These are phyloP conservation scores for Chiloscyllium plagiosum DNA, from an alignment of 2,113 vertebrate species.

Conservation along the genomic window DNA sequence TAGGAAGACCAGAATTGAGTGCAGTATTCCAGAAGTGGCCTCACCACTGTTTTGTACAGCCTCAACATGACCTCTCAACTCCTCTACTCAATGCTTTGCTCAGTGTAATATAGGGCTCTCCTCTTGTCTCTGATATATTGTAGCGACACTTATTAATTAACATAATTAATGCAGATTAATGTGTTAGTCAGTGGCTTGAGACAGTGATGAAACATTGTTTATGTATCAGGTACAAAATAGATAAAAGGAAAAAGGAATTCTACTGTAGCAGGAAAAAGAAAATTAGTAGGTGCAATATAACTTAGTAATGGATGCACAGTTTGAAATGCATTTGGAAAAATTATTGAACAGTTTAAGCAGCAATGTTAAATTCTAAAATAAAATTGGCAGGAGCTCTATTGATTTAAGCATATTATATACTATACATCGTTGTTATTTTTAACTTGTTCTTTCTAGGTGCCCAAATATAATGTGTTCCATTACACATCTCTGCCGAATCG, in stretches of 20 bases:
- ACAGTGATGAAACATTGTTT: background rate
- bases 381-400: slow-evolving; percentile 2
- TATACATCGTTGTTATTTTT: background rate
- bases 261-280: background rate
- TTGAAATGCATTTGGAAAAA: background rate
- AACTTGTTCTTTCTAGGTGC: background rate
- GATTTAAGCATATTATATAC: too few species aligned
- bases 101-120: too few species aligned
- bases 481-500: background rate
- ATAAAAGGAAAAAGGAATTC: background rate
- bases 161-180: too few species aligned
- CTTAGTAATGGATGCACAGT: background rate
- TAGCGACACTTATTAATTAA: background rate
- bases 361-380: slow-evolving; percentile 7
- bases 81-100: too few species aligned
- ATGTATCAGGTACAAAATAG: background rate
- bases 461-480: background rate
- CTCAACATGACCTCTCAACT: too few species aligned
- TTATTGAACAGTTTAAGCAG: background rate
- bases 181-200: background rate
- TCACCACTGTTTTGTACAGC: too few species aligned
- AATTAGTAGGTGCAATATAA: background rate
- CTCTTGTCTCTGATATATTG: background rate
- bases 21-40: too few species aligned
- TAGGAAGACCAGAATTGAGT: too few species aligned